Evolutionary conservation across 1,140 invertebrate genomes (phyloP), one percentile per base, ranked within the genome.

Genomic region (Pseudomyrmex dendroicus): DNA sequence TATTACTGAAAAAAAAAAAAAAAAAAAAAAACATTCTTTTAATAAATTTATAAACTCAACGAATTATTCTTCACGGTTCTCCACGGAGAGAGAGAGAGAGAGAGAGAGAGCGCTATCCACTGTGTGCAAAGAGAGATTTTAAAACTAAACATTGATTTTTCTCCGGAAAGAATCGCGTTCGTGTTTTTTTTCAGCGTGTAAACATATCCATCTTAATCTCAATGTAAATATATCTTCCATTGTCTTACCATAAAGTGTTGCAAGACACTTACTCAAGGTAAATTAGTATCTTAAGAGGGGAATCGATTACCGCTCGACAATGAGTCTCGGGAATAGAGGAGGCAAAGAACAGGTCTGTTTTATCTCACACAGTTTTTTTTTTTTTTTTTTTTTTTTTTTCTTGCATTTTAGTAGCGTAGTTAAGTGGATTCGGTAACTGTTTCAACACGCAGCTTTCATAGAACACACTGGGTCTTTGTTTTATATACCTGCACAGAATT

Each of bases 171-270:
- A 35, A 35, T 35, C 35, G 13, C 44, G 22, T 2, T 66, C n/a
- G 54, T 2, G 57, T 25, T 25, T 25, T 48, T 15, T 46, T 7
- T 63, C 73, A 44, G 17, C 12, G 73, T 76, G 59, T 13, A 52
- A 10, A 73, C 70, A 59, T 59, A 73, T 73, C 17, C 70, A 59
- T 59, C 70, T 73, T 73, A 61, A 73, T 73, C 59, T 59, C 70
- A 48, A 17, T 59, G 17, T 10, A 66, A 52, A 66, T 64, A 35
- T n/a, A 35, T 76, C 8, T 66, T 35, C 73, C 48, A 76, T n/a
- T 20, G n/a, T 66, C 22, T 57, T 48, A 25, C n/a, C n/a, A 3
- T 22, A 57, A 78, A 78, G 48, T 52, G 5, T 22, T 17, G 9
- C 17, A 68, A 52, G 35, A 20, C 20, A 66, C 62, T 77, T 2